Percentiles rank a stretch among this genome's conserved stretches.
Conservation (phyloP, 2,888 invertebrate species). For the Blastobasis lacticolella region DNA sequence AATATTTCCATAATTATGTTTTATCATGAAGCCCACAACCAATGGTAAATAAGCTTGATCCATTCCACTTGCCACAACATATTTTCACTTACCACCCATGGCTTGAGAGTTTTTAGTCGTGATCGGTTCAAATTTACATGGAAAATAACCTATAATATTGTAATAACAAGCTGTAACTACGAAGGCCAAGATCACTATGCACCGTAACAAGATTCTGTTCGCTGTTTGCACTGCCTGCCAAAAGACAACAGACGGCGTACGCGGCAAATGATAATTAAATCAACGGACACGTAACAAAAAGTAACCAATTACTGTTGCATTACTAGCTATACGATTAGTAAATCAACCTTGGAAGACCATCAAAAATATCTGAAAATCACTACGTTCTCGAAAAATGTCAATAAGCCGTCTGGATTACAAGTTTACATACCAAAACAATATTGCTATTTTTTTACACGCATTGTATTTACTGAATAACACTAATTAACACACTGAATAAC, state of each 20-base stretch:
- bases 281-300: constrained; percentile 43
- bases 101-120: constrained; percentile 28
- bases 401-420: constrained; percentile 21
- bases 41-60: no score
- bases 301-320: constrained; percentile 42
- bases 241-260: constrained; percentile 31
- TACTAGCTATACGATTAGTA: constrained; percentile 30
- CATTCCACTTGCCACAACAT: no score
- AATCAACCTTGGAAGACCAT: constrained; percentile 54
- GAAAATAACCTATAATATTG: constrained; percentile 29
- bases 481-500: constrained; percentile 16
- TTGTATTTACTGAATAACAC: constrained; percentile 17
- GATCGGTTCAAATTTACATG: constrained; percentile 38
- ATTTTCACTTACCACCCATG: constrained; percentile 56
- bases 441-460: constrained; percentile 18
- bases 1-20: no score
- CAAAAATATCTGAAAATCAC: constrained; percentile 40
- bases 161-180: constrained; percentile 33
- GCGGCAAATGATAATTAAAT: constrained; percentile 52
- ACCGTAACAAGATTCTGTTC: constrained; percentile 15
- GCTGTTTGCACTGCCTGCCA: constrained; percentile 23
- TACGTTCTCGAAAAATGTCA: constrained; percentile 20
- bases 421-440: constrained; percentile 39
- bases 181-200: constrained; percentile 52
- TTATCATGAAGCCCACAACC: no score